These are phyloP conservation scores for Drosophila sechellia DNA, from an alignment of 1,140 invertebrate genomes.

Conservation along the genomic window DNA sequence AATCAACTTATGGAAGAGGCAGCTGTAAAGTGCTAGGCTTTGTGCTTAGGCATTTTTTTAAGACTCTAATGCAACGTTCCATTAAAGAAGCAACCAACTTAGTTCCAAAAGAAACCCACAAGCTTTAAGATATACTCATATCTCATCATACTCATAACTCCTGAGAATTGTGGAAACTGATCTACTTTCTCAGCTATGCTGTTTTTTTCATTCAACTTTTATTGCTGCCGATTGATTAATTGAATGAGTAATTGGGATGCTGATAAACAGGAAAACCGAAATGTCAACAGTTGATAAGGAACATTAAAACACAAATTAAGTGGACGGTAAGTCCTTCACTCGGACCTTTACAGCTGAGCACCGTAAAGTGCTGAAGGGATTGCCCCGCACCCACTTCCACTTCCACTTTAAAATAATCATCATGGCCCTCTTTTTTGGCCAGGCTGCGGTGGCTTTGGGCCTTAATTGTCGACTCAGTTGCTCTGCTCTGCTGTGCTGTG, in stretches of 20 bases:
- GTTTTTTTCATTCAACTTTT: background rate
- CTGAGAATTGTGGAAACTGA: too few relatives aligned
- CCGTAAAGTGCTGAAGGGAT: background rate
- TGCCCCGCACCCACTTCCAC: too few relatives aligned
- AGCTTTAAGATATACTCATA: too few relatives aligned
- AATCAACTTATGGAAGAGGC: too few relatives aligned
- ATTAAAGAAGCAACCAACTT: too few relatives aligned
- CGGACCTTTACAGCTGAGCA: background rate
- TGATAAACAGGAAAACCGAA: background rate
- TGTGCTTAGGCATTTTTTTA: too few relatives aligned
- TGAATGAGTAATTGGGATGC: background rate
- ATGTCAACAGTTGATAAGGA: background rate
- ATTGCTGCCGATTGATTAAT: background rate
- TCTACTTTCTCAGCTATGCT: too few relatives aligned
- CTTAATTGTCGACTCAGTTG: constrained; percentile 50
- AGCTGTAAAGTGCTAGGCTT: too few relatives aligned
- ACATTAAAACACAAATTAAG: too few relatives aligned
- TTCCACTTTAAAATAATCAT: constrained; percentile 60
- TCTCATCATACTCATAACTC: too few relatives aligned
- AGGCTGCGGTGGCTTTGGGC: constrained; percentile 14
- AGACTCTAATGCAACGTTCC: too few relatives aligned
- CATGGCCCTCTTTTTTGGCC: constrained; percentile 1
- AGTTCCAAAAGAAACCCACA: too few relatives aligned
- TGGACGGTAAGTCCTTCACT: background rate
- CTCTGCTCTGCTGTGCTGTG: background rate